Evolutionary conservation across 2,888 invertebrate genomes (phyloP).

Genomic region (Clunio marinus): DNA sequence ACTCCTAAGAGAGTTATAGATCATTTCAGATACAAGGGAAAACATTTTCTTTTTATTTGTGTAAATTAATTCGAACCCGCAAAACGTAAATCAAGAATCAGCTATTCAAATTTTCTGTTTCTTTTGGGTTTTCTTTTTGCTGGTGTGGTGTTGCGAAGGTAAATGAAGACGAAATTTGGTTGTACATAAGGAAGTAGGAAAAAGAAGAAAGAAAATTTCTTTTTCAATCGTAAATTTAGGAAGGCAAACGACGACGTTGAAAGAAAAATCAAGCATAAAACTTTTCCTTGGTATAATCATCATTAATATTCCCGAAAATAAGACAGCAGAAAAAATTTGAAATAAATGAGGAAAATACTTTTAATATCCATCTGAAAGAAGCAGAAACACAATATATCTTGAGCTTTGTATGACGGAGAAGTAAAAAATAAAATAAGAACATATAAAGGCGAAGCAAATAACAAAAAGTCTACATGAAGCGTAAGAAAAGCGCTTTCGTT

Average conservation of each 20-base stretch:
- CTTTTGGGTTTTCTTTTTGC: background rate
- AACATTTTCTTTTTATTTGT: background rate
- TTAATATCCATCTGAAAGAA: conserved; percentile 29
- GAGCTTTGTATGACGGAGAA: conserved; percentile 6
- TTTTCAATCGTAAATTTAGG: background rate
- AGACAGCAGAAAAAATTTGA: conserved; percentile 30
- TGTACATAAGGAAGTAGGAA: background rate
- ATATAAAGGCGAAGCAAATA: background rate
- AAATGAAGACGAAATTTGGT: background rate
- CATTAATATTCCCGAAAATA: conserved; percentile 39
- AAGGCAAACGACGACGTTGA: background rate
- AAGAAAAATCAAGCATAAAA: conserved; percentile 22
- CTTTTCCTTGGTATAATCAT: conserved; percentile 29
- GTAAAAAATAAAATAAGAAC: background rate
- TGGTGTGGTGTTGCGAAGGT: background rate
- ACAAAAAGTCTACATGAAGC: background rate
- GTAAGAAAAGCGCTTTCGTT: background rate
- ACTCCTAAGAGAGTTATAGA: background rate
- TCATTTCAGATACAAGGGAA: background rate
- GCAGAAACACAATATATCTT: conserved; percentile 15
- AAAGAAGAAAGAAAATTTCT: background rate
- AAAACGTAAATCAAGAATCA: conserved; percentile 36
- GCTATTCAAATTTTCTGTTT: conserved; percentile 25
- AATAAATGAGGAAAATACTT: conserved; percentile 35
- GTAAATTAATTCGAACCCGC: conserved; percentile 34